phyloP scores from a whole-genome alignment of 2,797 vertebrate genomes.

The Trematocara caparti region DNA sequence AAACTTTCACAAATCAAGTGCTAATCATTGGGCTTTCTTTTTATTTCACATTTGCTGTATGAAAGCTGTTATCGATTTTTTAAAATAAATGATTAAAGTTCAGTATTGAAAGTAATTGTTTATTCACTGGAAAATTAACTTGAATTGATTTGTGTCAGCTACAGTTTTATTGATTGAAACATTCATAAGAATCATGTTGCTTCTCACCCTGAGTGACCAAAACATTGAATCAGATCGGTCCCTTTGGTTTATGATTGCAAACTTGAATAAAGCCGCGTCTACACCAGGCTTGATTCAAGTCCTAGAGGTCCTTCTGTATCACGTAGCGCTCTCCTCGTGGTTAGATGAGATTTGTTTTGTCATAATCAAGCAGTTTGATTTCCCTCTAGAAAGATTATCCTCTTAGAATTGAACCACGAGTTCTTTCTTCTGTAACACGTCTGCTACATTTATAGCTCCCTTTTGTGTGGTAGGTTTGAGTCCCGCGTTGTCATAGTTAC shows the following conservation, averaged over 20 bases:
- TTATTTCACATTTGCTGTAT: neutral
- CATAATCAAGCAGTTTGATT: neutral
- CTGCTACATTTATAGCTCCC: neutral
- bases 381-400: neutral
- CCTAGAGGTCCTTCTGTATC: neutral
- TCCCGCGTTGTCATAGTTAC: neutral
- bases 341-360: neutral
- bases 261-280: neutral
- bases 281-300: neutral
- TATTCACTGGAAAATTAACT: neutral
- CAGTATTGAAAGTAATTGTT: neutral
- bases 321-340: neutral
- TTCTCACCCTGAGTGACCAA: constrained; percentile 18
- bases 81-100: neutral
- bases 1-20: neutral
- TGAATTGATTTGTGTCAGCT: neutral
- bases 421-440: neutral
- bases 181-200: constrained; percentile 2
- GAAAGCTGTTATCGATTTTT: neutral
- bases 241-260: neutral
- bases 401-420: fast-evolving
- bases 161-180: neutral
- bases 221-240: neutral
- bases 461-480: constrained; percentile 7
- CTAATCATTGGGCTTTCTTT: neutral